Base-by-base conservation (phyloP, 2,888 invertebrate genomes). In the Neoascia interrupta region DNA sequence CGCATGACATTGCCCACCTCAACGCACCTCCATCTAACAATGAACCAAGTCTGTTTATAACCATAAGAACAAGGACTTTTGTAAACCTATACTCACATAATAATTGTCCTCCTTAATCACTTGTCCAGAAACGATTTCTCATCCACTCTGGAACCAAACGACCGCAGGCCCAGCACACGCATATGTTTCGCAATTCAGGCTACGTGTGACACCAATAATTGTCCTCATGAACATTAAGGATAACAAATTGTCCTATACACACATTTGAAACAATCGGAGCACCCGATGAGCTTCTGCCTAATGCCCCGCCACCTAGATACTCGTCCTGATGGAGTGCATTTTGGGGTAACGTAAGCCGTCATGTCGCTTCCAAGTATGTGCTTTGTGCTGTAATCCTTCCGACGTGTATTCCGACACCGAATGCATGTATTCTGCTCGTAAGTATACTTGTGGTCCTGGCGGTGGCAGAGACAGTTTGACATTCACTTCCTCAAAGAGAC, bases 181-280 rank as follows among this genome's bases (percentile, higher is more conserved):
- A 58, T 68, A 58, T 37, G 58, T 18, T 34, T 68, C n/a, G 34
- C 47, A 49, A 58, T 56, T 31, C 39, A 56, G 39, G 47, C 58
- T 47, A 68, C 68, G 58, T 39, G 31, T 49, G 68, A 58, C 68
- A 56, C 68, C 68, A 49, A 68, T 68, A 58, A 68, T 68, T 68
- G 68, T 68, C 68, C 68, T 51, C 56, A 58, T 68, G 58, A 49
- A 68, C 68, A 68, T 68, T 58, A 37, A 41, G 68, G 68, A 68
- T 58, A 68, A 68, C 49, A 68, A 68, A 68, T 68, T 49, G 39
- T 68, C 34, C 58, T 58, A 49, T n/a, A n/a, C n/a, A n/a, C n/a
- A n/a, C 47, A 58, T 49, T 68, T 58, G 68, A 39, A 58, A 13
- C 68, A 49, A 58, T 49, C 49, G 56, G 56, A 68, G 21, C 21